Conservation (phyloP, 1,140 invertebrate genomes). For the Zaprionus ghesquierei region DNA sequence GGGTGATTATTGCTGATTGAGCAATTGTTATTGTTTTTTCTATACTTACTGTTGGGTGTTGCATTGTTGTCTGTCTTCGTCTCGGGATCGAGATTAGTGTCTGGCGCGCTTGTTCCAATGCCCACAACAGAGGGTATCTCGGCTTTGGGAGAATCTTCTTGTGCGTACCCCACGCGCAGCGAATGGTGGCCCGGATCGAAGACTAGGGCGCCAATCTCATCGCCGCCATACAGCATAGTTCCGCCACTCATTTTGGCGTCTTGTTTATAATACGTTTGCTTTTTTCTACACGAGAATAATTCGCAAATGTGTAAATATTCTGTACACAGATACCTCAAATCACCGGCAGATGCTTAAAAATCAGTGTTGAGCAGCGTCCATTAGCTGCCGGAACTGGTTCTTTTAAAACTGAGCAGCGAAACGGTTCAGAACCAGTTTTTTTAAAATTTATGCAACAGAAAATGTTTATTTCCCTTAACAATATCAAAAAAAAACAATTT, state of each 20-base stretch:
- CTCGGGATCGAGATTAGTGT: conserved; percentile 85
- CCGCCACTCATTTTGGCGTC: conserved; percentile 76
- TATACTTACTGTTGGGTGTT: conserved; percentile 83
- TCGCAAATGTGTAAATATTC: conserved; percentile 31
- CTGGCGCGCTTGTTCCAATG: conserved; percentile 85
- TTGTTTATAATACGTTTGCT: background rate
- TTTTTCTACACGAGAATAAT: conserved; percentile 13
- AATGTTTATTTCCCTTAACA: too few relatives aligned
- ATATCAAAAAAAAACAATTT: too few relatives aligned
- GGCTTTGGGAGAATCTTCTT: conserved; percentile 95
- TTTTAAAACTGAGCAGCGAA: background rate
- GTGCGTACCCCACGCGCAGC: conserved; percentile 83
- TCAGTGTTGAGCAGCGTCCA: conserved; percentile 9
- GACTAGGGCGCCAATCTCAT: conserved; percentile 98
- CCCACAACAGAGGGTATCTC: conserved; percentile 94
- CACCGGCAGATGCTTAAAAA: conserved; percentile 48
- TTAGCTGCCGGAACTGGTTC: background rate
- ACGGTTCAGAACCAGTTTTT: background rate
- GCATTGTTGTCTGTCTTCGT: conserved; percentile 86
- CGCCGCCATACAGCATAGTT: conserved; percentile 93
- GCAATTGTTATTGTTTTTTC: background rate
- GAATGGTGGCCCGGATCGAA: conserved; percentile 98
- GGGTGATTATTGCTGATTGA: background rate
- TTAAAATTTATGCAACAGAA: background rate
- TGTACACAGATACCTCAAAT: conserved; percentile 25